phyloP scores from a whole-genome alignment of 2,888 invertebrate species.

The Toxonevra muliebris region DNA sequence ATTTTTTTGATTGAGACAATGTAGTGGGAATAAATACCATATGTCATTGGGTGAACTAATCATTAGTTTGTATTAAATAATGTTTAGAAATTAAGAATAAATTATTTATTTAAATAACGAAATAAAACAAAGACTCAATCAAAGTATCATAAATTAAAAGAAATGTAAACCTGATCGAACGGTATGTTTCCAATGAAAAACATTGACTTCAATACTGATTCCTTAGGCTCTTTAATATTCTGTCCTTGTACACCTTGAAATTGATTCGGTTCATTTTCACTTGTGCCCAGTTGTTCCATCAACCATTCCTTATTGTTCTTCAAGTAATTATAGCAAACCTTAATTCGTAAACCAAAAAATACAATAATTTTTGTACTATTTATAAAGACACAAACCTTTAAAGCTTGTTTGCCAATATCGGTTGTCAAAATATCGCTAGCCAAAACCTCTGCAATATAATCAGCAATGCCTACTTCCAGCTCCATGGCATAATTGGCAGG shows the following conservation, averaged over 20 bases:
- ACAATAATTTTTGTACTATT: not conserved
- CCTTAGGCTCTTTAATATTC: conserved; percentile 58
- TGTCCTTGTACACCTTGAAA: conserved; percentile 63
- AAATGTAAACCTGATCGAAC: conserved; percentile 75
- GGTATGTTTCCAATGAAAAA: conserved; percentile 79
- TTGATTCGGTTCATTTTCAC: conserved; percentile 57
- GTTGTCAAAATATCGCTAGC: conserved; percentile 74
- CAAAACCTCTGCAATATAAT: conserved; percentile 68
- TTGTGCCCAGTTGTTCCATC: conserved; percentile 69
- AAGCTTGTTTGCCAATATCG: conserved; percentile 68
- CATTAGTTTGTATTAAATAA: no score
- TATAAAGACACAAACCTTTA: conserved; percentile 62
- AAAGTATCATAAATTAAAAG: no score
- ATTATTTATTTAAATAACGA: no score
- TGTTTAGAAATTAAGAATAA: no score
- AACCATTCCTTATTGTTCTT: conserved; percentile 76
- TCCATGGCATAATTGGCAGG: conserved; percentile 60
- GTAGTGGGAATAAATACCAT: no score
- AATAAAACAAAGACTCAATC: conserved; percentile 11
- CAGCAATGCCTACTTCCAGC: conserved; percentile 65
- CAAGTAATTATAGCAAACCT: conserved; percentile 78
- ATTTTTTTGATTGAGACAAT: no score
- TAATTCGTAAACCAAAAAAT: conserved; percentile 27
- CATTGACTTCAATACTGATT: conserved; percentile 77
- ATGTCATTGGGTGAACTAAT: no score